Evolutionary conservation across 2,797 vertebrate species (phyloP), one percentile per base, ranked within the genome.

Genomic region (Enteromius radiatus): DNA sequence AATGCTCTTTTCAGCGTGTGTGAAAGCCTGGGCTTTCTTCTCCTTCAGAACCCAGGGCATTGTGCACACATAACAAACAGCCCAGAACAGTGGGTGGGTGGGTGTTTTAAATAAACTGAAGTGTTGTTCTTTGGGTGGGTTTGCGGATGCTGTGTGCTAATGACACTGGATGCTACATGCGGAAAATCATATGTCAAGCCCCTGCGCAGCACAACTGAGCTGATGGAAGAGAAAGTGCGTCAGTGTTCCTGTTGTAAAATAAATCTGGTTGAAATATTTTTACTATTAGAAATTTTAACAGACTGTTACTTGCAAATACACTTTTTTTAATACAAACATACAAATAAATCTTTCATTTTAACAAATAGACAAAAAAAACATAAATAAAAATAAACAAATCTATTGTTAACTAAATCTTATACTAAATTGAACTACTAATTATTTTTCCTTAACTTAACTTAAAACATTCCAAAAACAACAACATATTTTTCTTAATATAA

Each of bases 51-150:
- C 73, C 86, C 84, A 87, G 43, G 73, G 61, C 84, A 88, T 83
- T 88, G 86, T 86, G 83, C 64, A 90, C 88, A 92, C 92, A 92
- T 91, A 91, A 80, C 80, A 86, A 80, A 78, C 68, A 19, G 63
- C 81, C 76, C 52, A 49, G 67, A 76, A 88, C 84, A 85, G 79
- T 59, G 73, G 68, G 80, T 54, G 56, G 49, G 73, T 67, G 77
- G 21, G 31, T 68, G 73, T n/a, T 88, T 89, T 71, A 80, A 89
- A 88, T 90, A 87, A 91, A 85, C 88, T 84, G 86, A 75, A 83
- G 67, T 88, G 87, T 89, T 90, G 90, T 91, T 90, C 87, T 85
- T 87, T 87, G 88, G 91, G 87, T 89, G 84, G 86, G 86, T 84
- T 86, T 89, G 91, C 85, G 83, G 84, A 90, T 78, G 81, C 70